Conservation (phyloP, 1,140 invertebrate genomes). For the Potamilus streckersoni region DNA sequence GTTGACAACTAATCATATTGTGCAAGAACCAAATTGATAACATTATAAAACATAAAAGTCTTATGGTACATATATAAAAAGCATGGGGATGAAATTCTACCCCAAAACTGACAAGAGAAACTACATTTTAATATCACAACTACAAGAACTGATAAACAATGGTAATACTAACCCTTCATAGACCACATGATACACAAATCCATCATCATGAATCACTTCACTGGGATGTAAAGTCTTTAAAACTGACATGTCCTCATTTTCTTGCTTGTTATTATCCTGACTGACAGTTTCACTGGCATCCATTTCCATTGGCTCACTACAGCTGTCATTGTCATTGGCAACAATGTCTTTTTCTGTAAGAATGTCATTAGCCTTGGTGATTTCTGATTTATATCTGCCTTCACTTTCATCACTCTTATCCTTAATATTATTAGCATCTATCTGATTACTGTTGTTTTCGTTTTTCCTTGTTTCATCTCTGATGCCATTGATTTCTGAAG, state of each 20-base stretch:
- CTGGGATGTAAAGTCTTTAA: conserved; percentile 13
- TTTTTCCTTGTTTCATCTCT: neutral
- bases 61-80: neutral
- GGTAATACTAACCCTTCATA: conserved; percentile 65
- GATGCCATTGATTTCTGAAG: conserved; percentile 8
- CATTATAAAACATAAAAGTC: too few relatives aligned
- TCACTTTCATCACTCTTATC: conserved; percentile 10
- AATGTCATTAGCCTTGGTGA: conserved; percentile 9
- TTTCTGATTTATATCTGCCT: conserved; percentile 17
- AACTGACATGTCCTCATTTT: conserved; percentile 12
- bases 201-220: conserved; percentile 57
- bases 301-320: conserved; percentile 9
- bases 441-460: conserved; percentile 16
- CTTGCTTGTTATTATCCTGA: conserved; percentile 31
- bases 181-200: conserved; percentile 62
- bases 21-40: neutral
- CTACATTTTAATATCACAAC: neutral
- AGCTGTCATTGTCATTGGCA: conserved; percentile 15
- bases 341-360: conserved; percentile 11
- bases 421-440: conserved; percentile 1
- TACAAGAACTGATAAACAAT: neutral
- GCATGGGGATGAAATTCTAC: neutral
- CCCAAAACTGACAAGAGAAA: neutral
- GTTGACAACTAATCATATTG: neutral
- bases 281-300: conserved; percentile 20